phyloP scores from a whole-genome alignment of 2,888 invertebrate species.

The Mesoligia furuncula region DNA sequence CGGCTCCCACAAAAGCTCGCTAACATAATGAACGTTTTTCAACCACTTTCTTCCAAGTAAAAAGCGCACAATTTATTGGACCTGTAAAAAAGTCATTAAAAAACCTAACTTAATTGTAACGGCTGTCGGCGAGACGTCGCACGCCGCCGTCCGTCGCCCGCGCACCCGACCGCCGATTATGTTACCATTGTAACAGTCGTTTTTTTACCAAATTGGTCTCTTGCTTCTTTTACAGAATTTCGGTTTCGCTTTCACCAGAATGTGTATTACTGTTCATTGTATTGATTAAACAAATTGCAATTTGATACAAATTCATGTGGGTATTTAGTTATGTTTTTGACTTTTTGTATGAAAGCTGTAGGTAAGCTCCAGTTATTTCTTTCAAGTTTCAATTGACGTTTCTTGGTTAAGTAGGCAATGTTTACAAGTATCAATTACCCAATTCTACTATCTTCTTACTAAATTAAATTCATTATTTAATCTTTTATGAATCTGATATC shows the following conservation, averaged over 20 bases:
- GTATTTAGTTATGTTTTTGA: constrained; percentile 50
- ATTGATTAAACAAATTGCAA: constrained; percentile 72
- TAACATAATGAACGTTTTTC: constrained; percentile 81
- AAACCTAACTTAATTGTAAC: constrained; percentile 88
- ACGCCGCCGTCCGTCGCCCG: constrained; percentile 50
- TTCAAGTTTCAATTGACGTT: constrained; percentile 12
- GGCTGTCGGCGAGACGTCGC: constrained; percentile 73
- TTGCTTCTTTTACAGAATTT: constrained; percentile 69
- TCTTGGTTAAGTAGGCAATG: constrained; percentile 33
- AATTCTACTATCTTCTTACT: not conserved
- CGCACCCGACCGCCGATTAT: constrained; percentile 65
- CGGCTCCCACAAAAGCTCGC: constrained; percentile 72
- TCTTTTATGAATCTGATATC: constrained; percentile 36
- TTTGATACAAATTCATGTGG: constrained; percentile 64
- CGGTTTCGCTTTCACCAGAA: constrained; percentile 84
- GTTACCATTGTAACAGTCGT: constrained; percentile 64
- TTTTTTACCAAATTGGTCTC: constrained; percentile 69
- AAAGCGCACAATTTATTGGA: constrained; percentile 69
- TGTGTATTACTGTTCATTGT: constrained; percentile 74
- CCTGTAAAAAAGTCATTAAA: constrained; percentile 72
- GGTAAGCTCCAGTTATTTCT: constrained; percentile 45
- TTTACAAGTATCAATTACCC: not conserved
- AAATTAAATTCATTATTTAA: constrained; percentile 13
- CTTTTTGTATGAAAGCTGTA: constrained; percentile 56
- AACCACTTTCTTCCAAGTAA: constrained; percentile 82